Evolutionary conservation across 2,113 vertebrate species (phyloP), one percentile per base, ranked within the genome.

Genomic region (Myotis lucifugus): DNA sequence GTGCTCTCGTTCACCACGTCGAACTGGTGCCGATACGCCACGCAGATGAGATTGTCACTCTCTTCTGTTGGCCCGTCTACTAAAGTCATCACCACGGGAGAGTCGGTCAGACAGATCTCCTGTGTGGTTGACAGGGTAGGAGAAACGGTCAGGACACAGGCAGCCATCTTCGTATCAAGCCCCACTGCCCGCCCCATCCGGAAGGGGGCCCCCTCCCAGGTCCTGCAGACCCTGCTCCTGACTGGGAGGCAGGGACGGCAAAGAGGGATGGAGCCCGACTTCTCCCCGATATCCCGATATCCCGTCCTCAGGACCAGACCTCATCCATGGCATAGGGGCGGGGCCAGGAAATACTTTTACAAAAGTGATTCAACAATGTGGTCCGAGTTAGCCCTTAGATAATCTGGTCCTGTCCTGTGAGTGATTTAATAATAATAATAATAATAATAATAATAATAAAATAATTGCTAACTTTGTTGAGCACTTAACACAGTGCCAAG

Each of bases 1-100:
- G 99, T 99, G 98, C 99, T 99, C 98, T 99, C 99, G 25, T 99
- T 99, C 97, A 99, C 99, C 97, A 99, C 98, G 93, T 99, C 99
- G 87, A 99, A 99, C 97, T 99, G 99, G 97, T 99, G 99, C 40
- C 99, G 99, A 97, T 99, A 99, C 0, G 99, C 99, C 96, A 99
- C 99, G 19, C 99, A 99, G 97, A 99, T 99, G 98, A 99, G 99
- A 95, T 99, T 99, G 98, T 99, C 99, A 5, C 99, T 99, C 88
- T 99, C 99, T 56, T 99, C 99, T 0, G 99, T 99, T 2, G 99
- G 99, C 9, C 99, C 99, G 6, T 99, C 99, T 87, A 99, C 99
- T 88, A 99, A 98, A 0, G 99, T 99, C 99, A 99, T 99, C 97
- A 99, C 98, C 56, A 98, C 97, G 0, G 99, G 99, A 6, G 99